A percentile compares a stretch with the other conserved stretches of the same genome.
Conservation (phyloP, 1,140 invertebrate species). For the Babylonia areolata region DNA sequence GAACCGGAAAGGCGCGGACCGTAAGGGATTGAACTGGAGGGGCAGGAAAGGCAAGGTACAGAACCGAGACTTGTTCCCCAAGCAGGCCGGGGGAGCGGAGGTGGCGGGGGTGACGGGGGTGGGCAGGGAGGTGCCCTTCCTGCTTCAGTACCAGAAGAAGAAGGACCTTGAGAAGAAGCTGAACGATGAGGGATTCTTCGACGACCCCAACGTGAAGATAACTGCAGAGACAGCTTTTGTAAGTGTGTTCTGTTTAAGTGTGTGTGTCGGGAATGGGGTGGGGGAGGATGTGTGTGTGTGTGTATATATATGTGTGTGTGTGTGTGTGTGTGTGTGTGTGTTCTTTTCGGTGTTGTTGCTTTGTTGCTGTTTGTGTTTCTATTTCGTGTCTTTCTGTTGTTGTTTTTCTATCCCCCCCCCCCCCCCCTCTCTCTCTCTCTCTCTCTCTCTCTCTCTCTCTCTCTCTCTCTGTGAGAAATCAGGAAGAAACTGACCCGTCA, state of each 20-base stretch:
- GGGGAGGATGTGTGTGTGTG: background rate
- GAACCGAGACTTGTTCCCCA: background rate
- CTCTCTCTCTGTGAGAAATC: background rate
- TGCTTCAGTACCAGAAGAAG: slow-evolving; percentile 27
- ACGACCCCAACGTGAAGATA: slow-evolving; percentile 1
- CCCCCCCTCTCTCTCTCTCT: background rate
- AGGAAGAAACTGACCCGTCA: no score
- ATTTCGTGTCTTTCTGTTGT: background rate
- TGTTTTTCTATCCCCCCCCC: background rate
- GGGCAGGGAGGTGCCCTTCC: slow-evolving; percentile 9
- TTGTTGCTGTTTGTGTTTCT: background rate
- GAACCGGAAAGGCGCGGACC: background rate
- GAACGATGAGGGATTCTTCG: slow-evolving; percentile 36
- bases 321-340: background rate
- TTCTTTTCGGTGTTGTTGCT: background rate
- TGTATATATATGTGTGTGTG: background rate
- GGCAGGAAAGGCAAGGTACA: no score
- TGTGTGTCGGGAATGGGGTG: no score
- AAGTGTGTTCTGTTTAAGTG: background rate
- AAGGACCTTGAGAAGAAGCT: slow-evolving; percentile 15
- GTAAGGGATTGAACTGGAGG: background rate
- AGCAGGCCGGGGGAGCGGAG: background rate
- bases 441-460: slow-evolving; percentile 1
- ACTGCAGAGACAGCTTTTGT: slow-evolving; percentile 28
- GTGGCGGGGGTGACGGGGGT: background rate